Conservation (phyloP, 1,140 invertebrate genomes). For the Drosophila ironensis region DNA sequence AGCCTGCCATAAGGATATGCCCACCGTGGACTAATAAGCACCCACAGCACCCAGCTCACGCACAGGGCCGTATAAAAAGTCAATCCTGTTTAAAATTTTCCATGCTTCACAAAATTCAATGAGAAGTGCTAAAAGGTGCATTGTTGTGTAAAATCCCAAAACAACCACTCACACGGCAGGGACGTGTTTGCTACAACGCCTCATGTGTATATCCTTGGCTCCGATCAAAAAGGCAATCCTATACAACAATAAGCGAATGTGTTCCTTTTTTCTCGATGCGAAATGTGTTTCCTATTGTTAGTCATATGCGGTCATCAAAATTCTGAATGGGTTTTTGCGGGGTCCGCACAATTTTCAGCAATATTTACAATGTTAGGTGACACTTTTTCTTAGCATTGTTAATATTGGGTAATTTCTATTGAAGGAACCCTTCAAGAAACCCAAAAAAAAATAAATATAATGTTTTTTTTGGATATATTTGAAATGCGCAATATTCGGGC, state of each 20-base stretch:
- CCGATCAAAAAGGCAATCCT: not conserved
- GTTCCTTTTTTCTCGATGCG: conserved; percentile 13
- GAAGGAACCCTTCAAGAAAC: no score
- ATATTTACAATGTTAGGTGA: no score
- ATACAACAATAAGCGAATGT: conserved; percentile 25
- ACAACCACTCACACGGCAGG: conserved; percentile 14
- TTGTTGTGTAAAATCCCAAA: conserved; percentile 34
- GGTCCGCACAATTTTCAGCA: no score
- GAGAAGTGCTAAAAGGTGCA: conserved; percentile 41
- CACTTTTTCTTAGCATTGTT: no score
- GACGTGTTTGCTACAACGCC: conserved; percentile 18
- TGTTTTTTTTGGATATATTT: no score
- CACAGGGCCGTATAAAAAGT: conserved; percentile 39
- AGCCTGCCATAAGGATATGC: conserved; percentile 40
- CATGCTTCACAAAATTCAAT: conserved; percentile 39
- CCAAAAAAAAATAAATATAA: no score
- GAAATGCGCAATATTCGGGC: no score
- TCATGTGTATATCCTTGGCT: conserved; percentile 35
- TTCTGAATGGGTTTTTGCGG: conserved; percentile 32
- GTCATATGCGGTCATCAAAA: conserved; percentile 31
- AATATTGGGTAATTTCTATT: no score
- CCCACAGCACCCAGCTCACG: conserved; percentile 53
- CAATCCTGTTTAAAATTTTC: conserved; percentile 58
- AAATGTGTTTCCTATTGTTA: conserved; percentile 36
- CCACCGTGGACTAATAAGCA: conserved; percentile 64